Conservation (phyloP, 1,140 invertebrate genomes). For the Lycorma delicatula region DNA sequence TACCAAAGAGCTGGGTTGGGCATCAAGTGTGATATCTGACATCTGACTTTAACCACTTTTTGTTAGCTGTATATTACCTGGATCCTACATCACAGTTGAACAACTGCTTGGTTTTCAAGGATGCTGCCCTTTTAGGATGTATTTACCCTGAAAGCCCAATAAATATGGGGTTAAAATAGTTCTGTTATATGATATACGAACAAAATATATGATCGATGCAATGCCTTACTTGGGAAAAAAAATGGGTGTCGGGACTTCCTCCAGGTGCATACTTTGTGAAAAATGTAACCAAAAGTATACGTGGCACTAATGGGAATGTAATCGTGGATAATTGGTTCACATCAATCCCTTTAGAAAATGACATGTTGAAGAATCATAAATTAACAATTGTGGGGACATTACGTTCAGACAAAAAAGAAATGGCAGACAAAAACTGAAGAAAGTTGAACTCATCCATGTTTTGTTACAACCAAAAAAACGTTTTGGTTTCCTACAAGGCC, state of each 20-base stretch:
- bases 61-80: no score
- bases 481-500: conserved; percentile 34
- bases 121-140: conserved; percentile 36
- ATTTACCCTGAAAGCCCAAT: conserved; percentile 35
- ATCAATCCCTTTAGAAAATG: conserved; percentile 13
- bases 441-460: conserved; percentile 21
- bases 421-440: conserved; percentile 11
- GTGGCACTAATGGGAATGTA: conserved; percentile 29
- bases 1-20: no score
- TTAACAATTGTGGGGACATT: conserved; percentile 22
- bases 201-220: conserved; percentile 32
- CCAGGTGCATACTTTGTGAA: conserved; percentile 7
- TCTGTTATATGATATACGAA: conserved; percentile 29
- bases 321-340: conserved; percentile 28
- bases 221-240: conserved; percentile 35
- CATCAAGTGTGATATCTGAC: no score
- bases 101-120: conserved; percentile 36
- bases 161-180: conserved; percentile 38
- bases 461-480: conserved; percentile 32
- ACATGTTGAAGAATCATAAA: conserved; percentile 17
- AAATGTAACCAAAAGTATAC: conserved; percentile 16
- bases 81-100: conserved; percentile 30
- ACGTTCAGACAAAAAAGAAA: conserved; percentile 20
- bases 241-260: conserved; percentile 4
- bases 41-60: no score